A percentile compares a stretch with the other conserved stretches of the same genome.
Conservation (phyloP, 2,113 vertebrate genomes). For the Trochalopteron elliotii region DNA sequence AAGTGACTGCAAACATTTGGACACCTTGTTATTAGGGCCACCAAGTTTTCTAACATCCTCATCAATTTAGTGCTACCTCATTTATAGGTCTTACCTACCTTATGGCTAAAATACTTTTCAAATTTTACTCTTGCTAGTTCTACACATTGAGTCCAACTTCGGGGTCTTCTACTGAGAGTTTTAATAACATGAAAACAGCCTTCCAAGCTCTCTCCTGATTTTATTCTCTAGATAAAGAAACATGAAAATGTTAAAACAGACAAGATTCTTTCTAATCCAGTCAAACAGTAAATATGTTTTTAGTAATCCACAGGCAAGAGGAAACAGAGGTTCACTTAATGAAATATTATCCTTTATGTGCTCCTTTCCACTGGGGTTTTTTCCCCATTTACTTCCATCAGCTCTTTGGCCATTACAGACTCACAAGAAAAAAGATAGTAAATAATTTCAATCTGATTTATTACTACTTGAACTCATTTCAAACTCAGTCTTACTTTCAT, state of each 20-base stretch:
- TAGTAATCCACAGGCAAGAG: neutral
- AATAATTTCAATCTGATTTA: neutral
- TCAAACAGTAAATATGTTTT: neutral
- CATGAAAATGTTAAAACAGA: neutral
- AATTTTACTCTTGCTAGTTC: constrained; percentile 91
- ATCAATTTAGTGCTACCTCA: neutral
- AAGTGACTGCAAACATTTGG: neutral
- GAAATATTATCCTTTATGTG: neutral
- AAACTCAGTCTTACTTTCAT: neutral
- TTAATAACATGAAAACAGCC: constrained; percentile 96
- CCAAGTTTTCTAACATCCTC: neutral
- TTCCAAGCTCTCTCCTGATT: constrained; percentile 90
- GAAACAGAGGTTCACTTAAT: neutral
- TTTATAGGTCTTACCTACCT: constrained; percentile 75
- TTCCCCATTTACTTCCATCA: neutral
- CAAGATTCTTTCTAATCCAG: neutral
- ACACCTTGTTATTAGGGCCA: neutral
- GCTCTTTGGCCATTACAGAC: neutral
- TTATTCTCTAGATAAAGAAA: constrained; percentile 82
- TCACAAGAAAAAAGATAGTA: neutral
- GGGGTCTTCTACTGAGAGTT: constrained; percentile 88
- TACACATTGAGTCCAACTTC: constrained; percentile 88
- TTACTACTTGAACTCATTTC: neutral
- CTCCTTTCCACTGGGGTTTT: neutral
- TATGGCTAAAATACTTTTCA: constrained; percentile 98